These are phyloP conservation scores for Muscidifurax raptorellus DNA, from an alignment of 1,140 invertebrate species.

Conservation along the genomic window DNA sequence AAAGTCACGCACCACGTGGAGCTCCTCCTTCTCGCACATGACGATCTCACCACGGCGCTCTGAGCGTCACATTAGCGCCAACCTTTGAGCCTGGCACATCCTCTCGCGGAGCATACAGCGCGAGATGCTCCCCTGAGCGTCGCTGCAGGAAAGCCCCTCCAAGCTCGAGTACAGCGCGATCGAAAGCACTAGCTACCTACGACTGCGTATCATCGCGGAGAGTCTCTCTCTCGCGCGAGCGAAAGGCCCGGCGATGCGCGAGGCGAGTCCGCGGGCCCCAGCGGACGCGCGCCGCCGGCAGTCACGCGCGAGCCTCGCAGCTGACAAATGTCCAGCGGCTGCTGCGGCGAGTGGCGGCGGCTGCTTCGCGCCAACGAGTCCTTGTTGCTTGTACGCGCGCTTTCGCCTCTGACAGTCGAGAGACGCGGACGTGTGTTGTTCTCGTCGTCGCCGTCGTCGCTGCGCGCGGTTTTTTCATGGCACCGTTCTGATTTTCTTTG, in stretches of 20 bases:
- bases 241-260: constrained; percentile 13
- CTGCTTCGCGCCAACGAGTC: not conserved
- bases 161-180: not conserved
- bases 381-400: constrained; percentile 6
- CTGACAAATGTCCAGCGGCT: constrained; percentile 8
- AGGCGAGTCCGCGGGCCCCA: not conserved
- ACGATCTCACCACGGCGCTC: not conserved
- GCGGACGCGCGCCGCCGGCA: not conserved
- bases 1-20: constrained; percentile 23
- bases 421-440: not conserved
- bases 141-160: not conserved
- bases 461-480: too few relatives aligned
- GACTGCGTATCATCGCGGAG: not conserved
- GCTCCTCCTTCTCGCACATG: not conserved
- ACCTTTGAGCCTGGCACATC: not conserved
- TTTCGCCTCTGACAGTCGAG: not conserved
- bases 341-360: not conserved
- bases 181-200: too few relatives aligned
- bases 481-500: too few relatives aligned
- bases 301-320: constrained; percentile 27
- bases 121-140: not conserved
- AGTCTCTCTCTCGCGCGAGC: not conserved
- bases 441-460: not conserved
- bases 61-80: not conserved
- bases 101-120: too few relatives aligned